Percentiles rank a stretch among this genome's conserved stretches.
These are phyloP conservation scores for Ranitomeya imitator DNA, from an alignment of 2,113 vertebrate species.

Conservation along the genomic window DNA sequence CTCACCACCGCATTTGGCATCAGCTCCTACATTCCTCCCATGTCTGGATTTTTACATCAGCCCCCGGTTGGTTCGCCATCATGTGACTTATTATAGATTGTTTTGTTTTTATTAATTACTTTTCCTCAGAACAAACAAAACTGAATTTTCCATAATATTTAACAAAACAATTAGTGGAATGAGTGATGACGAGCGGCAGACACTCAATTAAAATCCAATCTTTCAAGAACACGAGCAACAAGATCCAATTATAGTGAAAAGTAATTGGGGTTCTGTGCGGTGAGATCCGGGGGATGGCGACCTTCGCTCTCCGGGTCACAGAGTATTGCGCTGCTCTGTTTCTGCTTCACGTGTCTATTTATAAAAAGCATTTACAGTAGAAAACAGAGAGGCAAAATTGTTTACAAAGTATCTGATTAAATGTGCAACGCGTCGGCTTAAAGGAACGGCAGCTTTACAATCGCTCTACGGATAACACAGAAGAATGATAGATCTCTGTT, in stretches of 20 bases:
- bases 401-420: not conserved
- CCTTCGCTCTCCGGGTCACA: not conserved
- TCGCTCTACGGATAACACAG: not conserved
- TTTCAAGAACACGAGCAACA: slow-evolving; percentile 14
- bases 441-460: not conserved
- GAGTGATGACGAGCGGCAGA: slow-evolving; percentile 1
- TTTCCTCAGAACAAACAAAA: not conserved
- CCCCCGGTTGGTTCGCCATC: too few relatives aligned
- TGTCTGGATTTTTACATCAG: not conserved
- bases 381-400: not conserved
- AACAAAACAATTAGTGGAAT: slow-evolving; percentile 23
- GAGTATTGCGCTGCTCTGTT: slow-evolving; percentile 10
- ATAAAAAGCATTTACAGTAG: not conserved
- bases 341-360: not conserved
- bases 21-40: not conserved
- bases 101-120: not conserved
- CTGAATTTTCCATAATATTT: not conserved
- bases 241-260: slow-evolving; percentile 31
- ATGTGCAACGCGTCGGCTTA: not conserved
- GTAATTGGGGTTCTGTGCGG: not conserved
- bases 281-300: not conserved
- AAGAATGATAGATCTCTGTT: too few relatives aligned
- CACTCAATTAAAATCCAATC: slow-evolving; percentile 34
- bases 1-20: not conserved
- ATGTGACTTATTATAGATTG: not conserved